Evolutionary conservation across 2,888 invertebrate genomes (phyloP).

Genomic region (Drosophila kambysellisi): DNA sequence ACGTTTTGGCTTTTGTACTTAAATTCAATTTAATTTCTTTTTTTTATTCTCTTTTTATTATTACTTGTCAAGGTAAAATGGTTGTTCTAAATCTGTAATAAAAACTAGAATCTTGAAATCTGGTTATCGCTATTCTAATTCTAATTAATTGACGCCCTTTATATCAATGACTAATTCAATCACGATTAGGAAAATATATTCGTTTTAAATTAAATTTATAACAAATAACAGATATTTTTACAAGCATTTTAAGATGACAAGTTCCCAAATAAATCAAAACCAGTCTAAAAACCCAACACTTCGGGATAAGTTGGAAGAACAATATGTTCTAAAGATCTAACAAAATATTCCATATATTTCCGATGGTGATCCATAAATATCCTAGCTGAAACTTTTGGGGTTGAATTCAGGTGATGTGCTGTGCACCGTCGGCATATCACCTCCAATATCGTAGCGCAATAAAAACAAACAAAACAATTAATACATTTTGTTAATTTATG

Average conservation of each 20-base stretch:
- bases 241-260: slow-evolving; percentile 14
- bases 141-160: slow-evolving; percentile 22
- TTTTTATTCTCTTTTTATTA: background rate
- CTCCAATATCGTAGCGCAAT: slow-evolving; percentile 70
- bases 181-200: slow-evolving; percentile 31
- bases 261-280: slow-evolving; percentile 33
- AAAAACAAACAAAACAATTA: slow-evolving; percentile 82
- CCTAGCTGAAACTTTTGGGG: slow-evolving; percentile 14
- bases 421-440: slow-evolving; percentile 63
- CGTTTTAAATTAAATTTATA: slow-evolving; percentile 55
- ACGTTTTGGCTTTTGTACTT: background rate
- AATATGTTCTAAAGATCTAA: slow-evolving; percentile 10
- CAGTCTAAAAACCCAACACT: background rate
- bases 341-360: slow-evolving; percentile 15
- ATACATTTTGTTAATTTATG: slow-evolving; percentile 84
- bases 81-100: background rate
- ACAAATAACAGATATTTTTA: slow-evolving; percentile 53
- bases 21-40: background rate
- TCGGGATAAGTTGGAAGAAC: slow-evolving; percentile 11
- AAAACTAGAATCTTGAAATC: background rate
- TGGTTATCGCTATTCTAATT: background rate
- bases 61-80: background rate
- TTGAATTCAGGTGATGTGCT: slow-evolving; percentile 16
- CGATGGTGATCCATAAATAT: slow-evolving; percentile 27
- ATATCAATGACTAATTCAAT: slow-evolving; percentile 27